Base-by-base conservation (phyloP, 2,888 invertebrate genomes). In the Ophraella communa region DNA sequence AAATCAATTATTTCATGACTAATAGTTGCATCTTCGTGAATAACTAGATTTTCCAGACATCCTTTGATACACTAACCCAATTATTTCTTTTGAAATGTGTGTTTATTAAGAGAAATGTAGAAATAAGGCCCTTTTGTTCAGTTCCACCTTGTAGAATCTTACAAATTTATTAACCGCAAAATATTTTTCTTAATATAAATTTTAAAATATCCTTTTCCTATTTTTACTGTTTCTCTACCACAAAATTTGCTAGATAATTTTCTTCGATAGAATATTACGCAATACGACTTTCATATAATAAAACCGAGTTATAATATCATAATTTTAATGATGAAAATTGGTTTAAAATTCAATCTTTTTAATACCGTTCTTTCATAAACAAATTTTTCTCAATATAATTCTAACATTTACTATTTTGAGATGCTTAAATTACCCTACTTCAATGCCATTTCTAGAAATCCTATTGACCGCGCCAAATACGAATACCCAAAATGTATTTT, bases 1-100 rank as follows among this genome's bases (percentile, higher is more conserved):
- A 61, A 61, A 61, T 35, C 52, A 61, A 61, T 61, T 55, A 62
- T 39, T 54, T 51, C 35, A 30, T 62, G 62, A 62, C 55, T 62
- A 49, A 62, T 49, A 20, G 47, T 35, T 44, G 20, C 51, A 47
- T 62, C 47, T 33, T 47, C 4, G 14, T 11, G 21, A 47, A 5
- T 14, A 47, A 23, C 5, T n/a, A n/a, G 47, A 47, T 47, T 47
- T 47, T 47, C 30, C 7, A 7, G 7, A 8, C 2, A 4, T 1
- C 4, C 14, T 7, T 1, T 1, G 17, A 17, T 27, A 27, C 27
- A 27, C 1, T 27, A 27, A 2, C 4, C 27, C 1, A 27, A 10
- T 27, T 27, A 27, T 10, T 27, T 10, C 8, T 27, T n/a, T n/a
- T n/a, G n/a, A n/a, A n/a, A n/a, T n/a, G n/a, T n/a, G n/a, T n/a